Conservation (phyloP, 2,888 invertebrate species). For the Zygaena filipendulae region DNA sequence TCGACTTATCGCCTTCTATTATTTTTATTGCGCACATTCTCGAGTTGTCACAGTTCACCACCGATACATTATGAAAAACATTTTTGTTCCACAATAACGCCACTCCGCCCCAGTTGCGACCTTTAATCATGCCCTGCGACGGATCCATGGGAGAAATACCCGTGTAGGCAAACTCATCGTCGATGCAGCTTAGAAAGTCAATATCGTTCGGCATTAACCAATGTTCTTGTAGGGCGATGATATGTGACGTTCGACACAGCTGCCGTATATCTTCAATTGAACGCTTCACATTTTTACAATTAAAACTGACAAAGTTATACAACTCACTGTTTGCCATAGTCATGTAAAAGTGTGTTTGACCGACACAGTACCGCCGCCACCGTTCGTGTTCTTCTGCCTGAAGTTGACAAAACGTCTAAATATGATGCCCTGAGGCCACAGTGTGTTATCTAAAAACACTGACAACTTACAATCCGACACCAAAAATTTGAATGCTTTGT, state of each 20-base stretch:
- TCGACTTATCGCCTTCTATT: conserved; percentile 2
- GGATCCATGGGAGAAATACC: conserved; percentile 7
- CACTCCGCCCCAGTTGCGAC: conserved; percentile 8
- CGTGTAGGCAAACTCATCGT: conserved; percentile 2
- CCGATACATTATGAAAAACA: conserved; percentile 5
- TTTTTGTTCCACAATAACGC: conserved; percentile 9
- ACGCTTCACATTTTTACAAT: conserved; percentile 9
- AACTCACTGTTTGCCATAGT: conserved; percentile 1
- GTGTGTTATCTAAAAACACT: conserved; percentile 15
- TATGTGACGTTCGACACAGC: conserved; percentile 10
- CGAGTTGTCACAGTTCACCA: conserved; percentile 7
- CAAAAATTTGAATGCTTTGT: conserved; percentile 19
- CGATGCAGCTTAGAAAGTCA: conserved; percentile 2
- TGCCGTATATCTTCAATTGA: conserved; percentile 6
- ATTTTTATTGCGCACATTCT: conserved; percentile 5
- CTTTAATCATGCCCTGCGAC: conserved; percentile 3
- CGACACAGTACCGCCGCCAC: too few species aligned
- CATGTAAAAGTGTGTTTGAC: conserved; percentile 6
- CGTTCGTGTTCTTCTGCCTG: too few species aligned
- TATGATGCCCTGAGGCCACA: conserved; percentile 19
- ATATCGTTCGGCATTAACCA: conserved; percentile 9
- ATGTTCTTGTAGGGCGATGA: conserved; percentile 10
- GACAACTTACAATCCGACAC: conserved; percentile 16
- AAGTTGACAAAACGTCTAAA: conserved; percentile 20
- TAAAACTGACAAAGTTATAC: conserved; percentile 9